A percentile compares a stretch with the other conserved stretches of the same genome.
Evolutionary conservation across 2,888 invertebrate species (phyloP).

Genomic region (Rhagonycha fulva): DNA sequence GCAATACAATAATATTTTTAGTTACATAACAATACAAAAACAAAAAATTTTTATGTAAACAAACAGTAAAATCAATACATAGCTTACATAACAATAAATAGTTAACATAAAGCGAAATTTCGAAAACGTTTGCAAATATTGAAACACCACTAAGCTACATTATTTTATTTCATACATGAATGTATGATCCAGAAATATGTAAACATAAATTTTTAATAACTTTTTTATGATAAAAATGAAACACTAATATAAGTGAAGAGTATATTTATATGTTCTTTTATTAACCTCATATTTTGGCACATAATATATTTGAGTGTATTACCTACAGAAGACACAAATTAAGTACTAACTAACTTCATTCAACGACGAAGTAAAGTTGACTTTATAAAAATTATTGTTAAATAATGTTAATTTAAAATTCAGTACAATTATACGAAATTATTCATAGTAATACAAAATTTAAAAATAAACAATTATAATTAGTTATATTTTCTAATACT

Average conservation of each 20-base stretch:
- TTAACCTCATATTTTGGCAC: neutral
- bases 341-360: neutral
- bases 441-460: too few species aligned
- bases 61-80: neutral
- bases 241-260: neutral
- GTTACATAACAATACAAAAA: too few species aligned
- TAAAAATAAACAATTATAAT: too few species aligned
- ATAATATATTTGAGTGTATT: neutral
- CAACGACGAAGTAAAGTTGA: neutral
- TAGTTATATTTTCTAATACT: too few species aligned
- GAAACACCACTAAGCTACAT: neutral
- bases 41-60: neutral
- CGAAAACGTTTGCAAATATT: neutral
- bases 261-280: neutral
- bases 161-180: neutral
- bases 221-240: neutral
- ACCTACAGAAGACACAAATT: neutral
- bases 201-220: neutral
- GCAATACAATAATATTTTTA: too few species aligned
- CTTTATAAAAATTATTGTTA: too few species aligned
- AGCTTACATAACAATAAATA: neutral
- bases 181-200: neutral
- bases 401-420: too few species aligned
- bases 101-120: neutral
- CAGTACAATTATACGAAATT: too few species aligned